Percentiles rank a stretch among this genome's conserved stretches.
Evolutionary conservation across 1,140 invertebrate genomes (phyloP).

Genomic region (Cotesia typhae): DNA sequence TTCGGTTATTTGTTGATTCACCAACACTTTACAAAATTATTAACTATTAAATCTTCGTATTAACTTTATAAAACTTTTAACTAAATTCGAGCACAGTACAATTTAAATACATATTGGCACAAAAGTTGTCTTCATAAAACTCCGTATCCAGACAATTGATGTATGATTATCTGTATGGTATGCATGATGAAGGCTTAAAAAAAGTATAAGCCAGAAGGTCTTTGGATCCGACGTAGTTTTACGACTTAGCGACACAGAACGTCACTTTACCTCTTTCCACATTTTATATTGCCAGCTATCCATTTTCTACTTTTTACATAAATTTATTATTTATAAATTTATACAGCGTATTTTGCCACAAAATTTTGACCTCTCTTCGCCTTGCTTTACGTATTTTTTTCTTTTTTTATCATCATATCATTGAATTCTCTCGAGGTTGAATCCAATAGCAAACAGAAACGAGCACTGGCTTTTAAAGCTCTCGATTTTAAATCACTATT

Average conservation of each 20-base stretch:
- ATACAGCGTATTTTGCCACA: not conserved
- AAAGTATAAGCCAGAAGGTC: slow-evolving; percentile 47
- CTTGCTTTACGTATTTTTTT: no score
- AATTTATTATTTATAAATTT: slow-evolving; percentile 65
- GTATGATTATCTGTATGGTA: slow-evolving; percentile 59
- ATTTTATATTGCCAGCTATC: slow-evolving; percentile 56
- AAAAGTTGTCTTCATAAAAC: slow-evolving; percentile 8
- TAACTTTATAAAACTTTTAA: no score
- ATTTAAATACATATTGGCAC: no score
- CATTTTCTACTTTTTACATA: slow-evolving; percentile 38
- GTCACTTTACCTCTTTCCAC: slow-evolving; percentile 58
- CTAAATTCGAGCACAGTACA: no score
- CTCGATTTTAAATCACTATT: slow-evolving; percentile 19
- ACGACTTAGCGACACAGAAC: slow-evolving; percentile 61
- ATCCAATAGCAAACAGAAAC: slow-evolving; percentile 17
- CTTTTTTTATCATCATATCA: not conserved
- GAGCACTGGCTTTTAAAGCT: slow-evolving; percentile 21
- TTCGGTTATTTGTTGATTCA: no score
- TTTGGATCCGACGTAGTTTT: slow-evolving; percentile 53
- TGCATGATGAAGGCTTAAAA: slow-evolving; percentile 59
- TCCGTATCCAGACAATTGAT: slow-evolving; percentile 3
- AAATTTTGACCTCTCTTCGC: slow-evolving; percentile 2
- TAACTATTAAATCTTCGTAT: no score
- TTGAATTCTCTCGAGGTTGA: not conserved
- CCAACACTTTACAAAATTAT: no score